These are phyloP conservation scores for Petaurus breviceps DNA, from an alignment of 2,113 vertebrate genomes.

Conservation along the genomic window DNA sequence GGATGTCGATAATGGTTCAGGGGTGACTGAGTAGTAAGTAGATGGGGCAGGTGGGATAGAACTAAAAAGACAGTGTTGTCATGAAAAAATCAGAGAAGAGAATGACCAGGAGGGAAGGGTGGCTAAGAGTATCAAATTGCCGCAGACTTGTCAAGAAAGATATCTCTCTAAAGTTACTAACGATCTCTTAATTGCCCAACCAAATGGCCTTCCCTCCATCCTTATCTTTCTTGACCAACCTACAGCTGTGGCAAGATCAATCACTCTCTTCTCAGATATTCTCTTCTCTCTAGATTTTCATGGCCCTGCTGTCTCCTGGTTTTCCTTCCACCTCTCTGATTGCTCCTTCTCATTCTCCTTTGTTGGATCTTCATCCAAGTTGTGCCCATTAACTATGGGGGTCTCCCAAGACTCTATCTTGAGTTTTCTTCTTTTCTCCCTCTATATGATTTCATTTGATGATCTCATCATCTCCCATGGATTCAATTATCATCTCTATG, in stretches of 20 bases:
- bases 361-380: neutral
- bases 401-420: neutral
- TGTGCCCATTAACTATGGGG: neutral
- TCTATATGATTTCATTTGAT: neutral
- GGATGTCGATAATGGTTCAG: neutral
- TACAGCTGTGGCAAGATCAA: neutral
- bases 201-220: neutral
- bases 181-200: neutral
- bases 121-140: neutral
- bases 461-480: neutral
- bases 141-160: neutral
- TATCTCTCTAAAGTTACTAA: neutral
- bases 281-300: neutral
- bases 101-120: neutral
- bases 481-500: too few species aligned
- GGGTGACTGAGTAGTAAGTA: neutral
- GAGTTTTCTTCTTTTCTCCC: neutral
- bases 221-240: neutral
- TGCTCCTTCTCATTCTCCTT: neutral
- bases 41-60: neutral
- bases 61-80: neutral
- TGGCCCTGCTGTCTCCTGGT: neutral
- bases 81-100: neutral
- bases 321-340: neutral
- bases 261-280: neutral